Conservation (phyloP, 2,888 invertebrate species). For the Ophioninae sp. region DNA sequence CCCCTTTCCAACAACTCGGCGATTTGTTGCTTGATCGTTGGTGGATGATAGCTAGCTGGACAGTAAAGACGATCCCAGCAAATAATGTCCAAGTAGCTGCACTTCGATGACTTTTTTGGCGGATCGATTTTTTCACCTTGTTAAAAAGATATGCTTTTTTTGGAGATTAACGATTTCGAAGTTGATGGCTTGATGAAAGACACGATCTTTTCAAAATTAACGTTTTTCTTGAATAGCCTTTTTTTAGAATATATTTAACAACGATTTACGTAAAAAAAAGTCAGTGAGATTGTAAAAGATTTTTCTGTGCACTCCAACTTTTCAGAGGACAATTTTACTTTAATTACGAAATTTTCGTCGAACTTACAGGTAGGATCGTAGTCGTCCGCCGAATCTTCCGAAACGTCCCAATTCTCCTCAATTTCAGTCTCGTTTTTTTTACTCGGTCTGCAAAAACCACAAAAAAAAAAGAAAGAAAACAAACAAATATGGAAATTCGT, state of each 20-base stretch:
- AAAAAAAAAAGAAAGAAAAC: not conserved
- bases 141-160: not conserved
- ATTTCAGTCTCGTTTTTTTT: not conserved
- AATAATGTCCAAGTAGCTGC: not conserved
- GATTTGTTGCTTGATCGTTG: conserved; percentile 53
- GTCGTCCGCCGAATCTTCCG: conserved; percentile 70
- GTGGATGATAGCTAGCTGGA: conserved; percentile 65
- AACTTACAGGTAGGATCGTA: conserved; percentile 69
- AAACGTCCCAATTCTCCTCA: conserved; percentile 71
- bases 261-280: no score
- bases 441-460: not conserved
- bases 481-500: not conserved
- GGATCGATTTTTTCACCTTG: conserved; percentile 11
- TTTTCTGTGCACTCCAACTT: no score
- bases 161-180: no score
- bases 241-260: no score
- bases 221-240: no score
- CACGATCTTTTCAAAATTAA: no score
- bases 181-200: no score
- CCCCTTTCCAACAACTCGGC: conserved; percentile 50
- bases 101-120: conserved; percentile 22
- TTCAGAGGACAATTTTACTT: not conserved
- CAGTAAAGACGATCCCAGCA: conserved; percentile 60
- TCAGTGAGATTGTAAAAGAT: no score
- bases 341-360: not conserved